phyloP scores from a whole-genome alignment of 2,797 vertebrate genomes.

The Sphenopsis melanotis region DNA sequence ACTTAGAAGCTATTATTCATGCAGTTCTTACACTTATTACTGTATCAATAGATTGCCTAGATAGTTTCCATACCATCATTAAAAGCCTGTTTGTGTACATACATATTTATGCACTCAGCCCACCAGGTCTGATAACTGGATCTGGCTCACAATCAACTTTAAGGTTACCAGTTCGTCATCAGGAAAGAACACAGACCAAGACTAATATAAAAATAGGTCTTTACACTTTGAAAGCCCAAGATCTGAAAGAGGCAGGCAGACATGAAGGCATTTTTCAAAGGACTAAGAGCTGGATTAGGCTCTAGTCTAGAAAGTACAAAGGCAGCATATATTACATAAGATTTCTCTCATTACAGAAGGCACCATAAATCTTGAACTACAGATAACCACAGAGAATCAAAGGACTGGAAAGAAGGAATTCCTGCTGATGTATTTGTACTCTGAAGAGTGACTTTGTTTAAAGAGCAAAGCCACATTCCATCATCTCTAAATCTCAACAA shows the following conservation, averaged over 20 bases:
- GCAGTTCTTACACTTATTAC: background rate
- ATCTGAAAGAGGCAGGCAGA: background rate
- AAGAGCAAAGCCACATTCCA: constrained; percentile 16
- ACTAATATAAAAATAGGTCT: background rate
- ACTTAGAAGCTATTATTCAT: background rate
- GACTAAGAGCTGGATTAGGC: background rate
- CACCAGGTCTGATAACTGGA: background rate
- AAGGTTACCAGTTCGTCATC: background rate
- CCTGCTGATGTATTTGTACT: background rate
- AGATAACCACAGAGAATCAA: constrained; percentile 7
- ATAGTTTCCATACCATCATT: background rate
- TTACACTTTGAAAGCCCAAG: background rate
- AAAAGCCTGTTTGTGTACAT: background rate
- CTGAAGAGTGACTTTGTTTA: background rate
- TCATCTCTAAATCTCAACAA: background rate
- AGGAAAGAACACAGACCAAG: background rate
- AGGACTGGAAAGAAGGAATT: constrained; percentile 1
- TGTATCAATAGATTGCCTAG: background rate
- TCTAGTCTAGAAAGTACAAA: background rate
- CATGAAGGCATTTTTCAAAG: constrained; percentile 19
- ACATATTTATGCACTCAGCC: background rate
- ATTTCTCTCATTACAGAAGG: background rate
- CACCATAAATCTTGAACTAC: constrained; percentile 14
- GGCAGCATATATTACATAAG: background rate
- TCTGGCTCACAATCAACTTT: background rate